phyloP scores from a whole-genome alignment of 2,113 vertebrate genomes.

The Origma solitaria region DNA sequence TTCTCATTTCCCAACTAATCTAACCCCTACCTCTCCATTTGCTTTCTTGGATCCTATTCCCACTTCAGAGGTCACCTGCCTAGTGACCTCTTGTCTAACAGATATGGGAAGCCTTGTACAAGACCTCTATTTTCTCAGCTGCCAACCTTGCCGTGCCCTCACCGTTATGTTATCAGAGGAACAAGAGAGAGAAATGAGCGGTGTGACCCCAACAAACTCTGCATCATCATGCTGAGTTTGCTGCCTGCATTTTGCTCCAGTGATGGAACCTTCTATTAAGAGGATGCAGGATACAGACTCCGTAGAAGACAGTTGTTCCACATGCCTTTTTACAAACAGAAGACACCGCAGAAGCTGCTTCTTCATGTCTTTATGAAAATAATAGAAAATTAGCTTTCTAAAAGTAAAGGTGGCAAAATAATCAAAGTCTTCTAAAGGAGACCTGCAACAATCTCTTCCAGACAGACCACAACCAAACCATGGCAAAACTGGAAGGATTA shows the following conservation, averaged over 20 bases:
- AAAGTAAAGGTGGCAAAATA: not conserved
- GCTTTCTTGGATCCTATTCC: not conserved
- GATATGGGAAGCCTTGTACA: fast-evolving
- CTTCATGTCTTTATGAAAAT: not conserved
- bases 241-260: not conserved
- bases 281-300: not conserved
- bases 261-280: not conserved
- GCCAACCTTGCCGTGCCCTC: not conserved
- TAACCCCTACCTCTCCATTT: not conserved
- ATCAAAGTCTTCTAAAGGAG: not conserved
- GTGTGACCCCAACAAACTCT: not conserved
- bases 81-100: not conserved
- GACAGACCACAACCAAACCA: not conserved
- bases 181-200: not conserved
- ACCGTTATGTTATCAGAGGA: not conserved
- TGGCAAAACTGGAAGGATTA: not conserved
- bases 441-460: not conserved
- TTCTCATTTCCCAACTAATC: not conserved
- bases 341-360: not conserved
- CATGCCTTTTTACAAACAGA: fast-evolving
- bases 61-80: not conserved
- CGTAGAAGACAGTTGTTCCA: fast-evolving
- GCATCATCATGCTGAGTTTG: not conserved
- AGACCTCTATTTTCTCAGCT: not conserved
- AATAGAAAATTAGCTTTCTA: not conserved